These are phyloP conservation scores for Drosophila lutescens DNA, from an alignment of 2,888 invertebrate species.

Conservation along the genomic window DNA sequence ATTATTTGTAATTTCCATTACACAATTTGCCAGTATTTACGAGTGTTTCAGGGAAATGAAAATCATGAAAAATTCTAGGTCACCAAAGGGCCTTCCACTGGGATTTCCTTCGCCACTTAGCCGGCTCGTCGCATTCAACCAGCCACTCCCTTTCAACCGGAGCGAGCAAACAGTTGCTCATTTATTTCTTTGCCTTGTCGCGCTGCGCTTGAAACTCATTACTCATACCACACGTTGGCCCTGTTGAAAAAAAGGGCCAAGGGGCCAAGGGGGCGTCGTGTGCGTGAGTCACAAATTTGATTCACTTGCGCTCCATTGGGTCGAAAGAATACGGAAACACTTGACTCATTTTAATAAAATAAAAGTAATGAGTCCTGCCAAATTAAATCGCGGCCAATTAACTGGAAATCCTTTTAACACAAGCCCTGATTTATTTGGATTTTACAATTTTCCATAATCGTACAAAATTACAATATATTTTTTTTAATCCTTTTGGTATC, in stretches of 20 bases:
- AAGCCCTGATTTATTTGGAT: not conserved
- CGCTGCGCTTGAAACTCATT: constrained; percentile 49
- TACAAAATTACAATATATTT: too few relatives aligned
- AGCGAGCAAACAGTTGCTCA: constrained; percentile 44
- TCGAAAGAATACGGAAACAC: constrained; percentile 23
- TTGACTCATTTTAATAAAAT: constrained; percentile 45
- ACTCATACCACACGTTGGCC: constrained; percentile 61
- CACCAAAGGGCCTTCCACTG: constrained; percentile 13
- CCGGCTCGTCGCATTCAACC: constrained; percentile 11
- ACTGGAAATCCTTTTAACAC: not conserved
- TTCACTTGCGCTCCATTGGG: constrained; percentile 50
- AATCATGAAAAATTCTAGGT: constrained; percentile 7
- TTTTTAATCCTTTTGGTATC: too few relatives aligned
- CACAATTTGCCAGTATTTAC: not conserved
- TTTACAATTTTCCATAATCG: too few relatives aligned
- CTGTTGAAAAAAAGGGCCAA: not conserved
- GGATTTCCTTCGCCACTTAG: constrained; percentile 13
- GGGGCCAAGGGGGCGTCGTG: not conserved
- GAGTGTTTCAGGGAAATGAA: not conserved
- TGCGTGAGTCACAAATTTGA: constrained; percentile 22
- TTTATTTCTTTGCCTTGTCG: constrained; percentile 43
- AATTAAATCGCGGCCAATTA: constrained; percentile 35
- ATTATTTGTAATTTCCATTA: constrained; percentile 3
- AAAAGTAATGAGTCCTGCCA: constrained; percentile 45
- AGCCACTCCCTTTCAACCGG: not conserved